Conservation (phyloP, 2,797 vertebrate species). For the Parauchenoglanis ngamensis region DNA sequence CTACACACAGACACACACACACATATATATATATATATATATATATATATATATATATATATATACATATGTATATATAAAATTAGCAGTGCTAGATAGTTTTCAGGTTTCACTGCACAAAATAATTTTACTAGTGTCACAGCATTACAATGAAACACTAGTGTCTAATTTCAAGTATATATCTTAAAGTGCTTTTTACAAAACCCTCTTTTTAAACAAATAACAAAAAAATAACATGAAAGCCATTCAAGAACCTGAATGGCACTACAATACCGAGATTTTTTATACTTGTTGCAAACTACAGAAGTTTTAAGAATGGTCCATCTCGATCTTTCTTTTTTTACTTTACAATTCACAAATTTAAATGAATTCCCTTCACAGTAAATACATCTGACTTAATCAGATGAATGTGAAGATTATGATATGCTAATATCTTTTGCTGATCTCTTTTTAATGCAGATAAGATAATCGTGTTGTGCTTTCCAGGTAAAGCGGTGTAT, state of each 20-base stretch:
- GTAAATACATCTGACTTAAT: not conserved
- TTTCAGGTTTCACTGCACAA: not conserved
- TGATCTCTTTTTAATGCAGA: not conserved
- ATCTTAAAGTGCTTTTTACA: not conserved
- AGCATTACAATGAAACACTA: too few relatives aligned
- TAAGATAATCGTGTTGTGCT: not conserved
- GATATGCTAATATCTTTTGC: not conserved
- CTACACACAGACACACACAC: too few relatives aligned
- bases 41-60: not conserved
- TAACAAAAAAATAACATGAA: not conserved
- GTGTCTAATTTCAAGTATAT: not conserved
- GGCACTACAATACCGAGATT: not conserved
- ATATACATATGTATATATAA: not conserved
- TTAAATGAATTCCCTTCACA: not conserved
- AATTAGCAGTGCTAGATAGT: not conserved
- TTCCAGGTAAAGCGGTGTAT: conserved; percentile 1
- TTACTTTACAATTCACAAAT: not conserved
- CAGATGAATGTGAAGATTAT: not conserved
- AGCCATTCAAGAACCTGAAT: not conserved
- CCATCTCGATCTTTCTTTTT: not conserved
- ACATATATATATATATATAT: too few relatives aligned
- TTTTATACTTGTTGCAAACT: not conserved
- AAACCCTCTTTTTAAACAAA: not conserved
- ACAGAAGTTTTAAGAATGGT: not conserved
- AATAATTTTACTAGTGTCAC: not conserved